Percentiles rank a stretch among this genome's conserved stretches.
phyloP scores from a whole-genome alignment of 2,797 vertebrate genomes.

The Microctenopoma lineatum region DNA sequence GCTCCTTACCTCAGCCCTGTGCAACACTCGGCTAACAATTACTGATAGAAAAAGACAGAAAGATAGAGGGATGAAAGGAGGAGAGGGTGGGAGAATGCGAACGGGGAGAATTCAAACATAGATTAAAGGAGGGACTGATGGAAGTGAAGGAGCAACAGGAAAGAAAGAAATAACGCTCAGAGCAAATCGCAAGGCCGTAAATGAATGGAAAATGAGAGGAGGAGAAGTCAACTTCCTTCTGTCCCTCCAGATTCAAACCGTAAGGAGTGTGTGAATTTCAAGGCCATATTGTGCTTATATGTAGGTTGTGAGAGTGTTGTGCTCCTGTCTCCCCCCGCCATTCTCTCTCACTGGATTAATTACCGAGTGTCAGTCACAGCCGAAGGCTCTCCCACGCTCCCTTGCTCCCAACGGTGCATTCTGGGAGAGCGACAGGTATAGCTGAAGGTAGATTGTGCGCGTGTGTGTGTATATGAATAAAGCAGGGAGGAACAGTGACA shows the following conservation, averaged over 20 bases:
- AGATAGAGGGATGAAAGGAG: slow-evolving; percentile 33
- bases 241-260: slow-evolving; percentile 35
- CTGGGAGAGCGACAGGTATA: slow-evolving; percentile 76
- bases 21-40: slow-evolving; percentile 61
- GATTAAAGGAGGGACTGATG: slow-evolving; percentile 34
- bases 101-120: slow-evolving; percentile 36
- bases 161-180: slow-evolving; percentile 28
- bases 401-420: slow-evolving; percentile 70
- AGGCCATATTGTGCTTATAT: slow-evolving; percentile 41
- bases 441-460: slow-evolving; percentile 48
- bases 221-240: slow-evolving; percentile 43
- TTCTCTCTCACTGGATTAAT: slow-evolving; percentile 77
- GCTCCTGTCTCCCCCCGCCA: slow-evolving; percentile 31
- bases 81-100: not conserved
- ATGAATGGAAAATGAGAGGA: slow-evolving; percentile 26
- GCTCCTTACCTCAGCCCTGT: slow-evolving; percentile 47
- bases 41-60: slow-evolving; percentile 56
- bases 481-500: slow-evolving; percentile 24
- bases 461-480: slow-evolving; percentile 13
- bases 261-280: slow-evolving; percentile 38
- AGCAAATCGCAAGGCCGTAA: slow-evolving; percentile 40
- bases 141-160: slow-evolving; percentile 23
- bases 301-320: slow-evolving; percentile 39
- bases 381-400: slow-evolving; percentile 76
- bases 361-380: slow-evolving; percentile 79